These are phyloP conservation scores for Willisornis vidua DNA, from an alignment of 2,113 vertebrate species.

Conservation along the genomic window DNA sequence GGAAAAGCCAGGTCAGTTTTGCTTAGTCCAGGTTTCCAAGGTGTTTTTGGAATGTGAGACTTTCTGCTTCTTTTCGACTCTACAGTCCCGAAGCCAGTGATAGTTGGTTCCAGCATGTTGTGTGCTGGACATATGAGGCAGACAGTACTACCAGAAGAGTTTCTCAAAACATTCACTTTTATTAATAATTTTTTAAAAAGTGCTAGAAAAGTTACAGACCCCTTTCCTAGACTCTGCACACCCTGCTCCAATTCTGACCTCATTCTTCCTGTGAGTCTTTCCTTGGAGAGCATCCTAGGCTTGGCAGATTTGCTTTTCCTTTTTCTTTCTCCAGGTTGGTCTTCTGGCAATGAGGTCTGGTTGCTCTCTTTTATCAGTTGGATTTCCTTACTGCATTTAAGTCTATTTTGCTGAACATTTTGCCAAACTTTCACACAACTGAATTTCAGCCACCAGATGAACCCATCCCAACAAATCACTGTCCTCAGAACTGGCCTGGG, in stretches of 20 bases:
- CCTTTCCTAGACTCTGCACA: not conserved
- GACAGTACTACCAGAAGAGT: not conserved
- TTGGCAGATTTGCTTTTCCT: not conserved
- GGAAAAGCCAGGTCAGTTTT: slow-evolving; percentile 42
- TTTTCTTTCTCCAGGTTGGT: slow-evolving; percentile 30
- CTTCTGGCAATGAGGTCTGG: not conserved
- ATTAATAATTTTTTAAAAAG: not conserved
- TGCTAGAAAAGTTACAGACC: slow-evolving; percentile 15
- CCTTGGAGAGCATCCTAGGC: slow-evolving; percentile 33
- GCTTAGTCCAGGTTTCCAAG: slow-evolving; percentile 16
- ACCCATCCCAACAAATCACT: not conserved
- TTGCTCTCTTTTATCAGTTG: slow-evolving; percentile 14
- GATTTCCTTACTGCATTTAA: not conserved
- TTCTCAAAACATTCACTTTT: not conserved
- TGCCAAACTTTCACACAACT: not conserved
- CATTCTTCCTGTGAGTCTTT: slow-evolving; percentile 42
- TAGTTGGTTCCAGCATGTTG: not conserved
- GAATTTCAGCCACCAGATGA: not conserved
- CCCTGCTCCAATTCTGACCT: slow-evolving; percentile 33
- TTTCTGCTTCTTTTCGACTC: not conserved
- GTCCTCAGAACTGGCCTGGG: not conserved
- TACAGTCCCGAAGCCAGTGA: not conserved
- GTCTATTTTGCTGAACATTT: not conserved
- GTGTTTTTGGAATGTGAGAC: slow-evolving; percentile 4
- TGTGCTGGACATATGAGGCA: not conserved